Evolutionary conservation across 2,888 invertebrate species (phyloP), one percentile per base, ranked within the genome.

Genomic region (Tetragnatha montana): DNA sequence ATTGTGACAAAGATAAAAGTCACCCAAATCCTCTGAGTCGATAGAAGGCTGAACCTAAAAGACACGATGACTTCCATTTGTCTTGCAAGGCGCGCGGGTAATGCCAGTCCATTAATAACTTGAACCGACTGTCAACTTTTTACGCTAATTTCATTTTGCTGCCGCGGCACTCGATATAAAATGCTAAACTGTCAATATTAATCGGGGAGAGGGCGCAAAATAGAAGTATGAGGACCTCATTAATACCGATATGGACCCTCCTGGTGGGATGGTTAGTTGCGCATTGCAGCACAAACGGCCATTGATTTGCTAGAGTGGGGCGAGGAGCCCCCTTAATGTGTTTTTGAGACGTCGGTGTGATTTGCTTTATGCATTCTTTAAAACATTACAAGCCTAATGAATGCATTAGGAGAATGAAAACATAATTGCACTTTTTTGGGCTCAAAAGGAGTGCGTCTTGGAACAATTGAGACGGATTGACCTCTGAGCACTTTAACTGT

Each of bases 1-100:
- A 88, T 88, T 88, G 83, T 82, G 88, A 88, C 84, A 88, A 78
- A 82, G 88, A 88, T 88, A 88, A 81, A 82, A 88, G 76, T 88
- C 81, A 49, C 51, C 47, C 87, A 87, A 81, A 79, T 88, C 74
- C 88, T 80, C 35, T 21, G 21, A 88, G 88, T 88, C 88, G 88
- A 88, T 88, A 80, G 19, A 88, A 79, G 83, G 68, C 50, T 60
- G 82, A 60, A 71, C 76, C 76, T 81, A 47, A 50, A 78, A 82
- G 73, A 83, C 75, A 49, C 14, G 69, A 75, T 70, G 47, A 51
- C 69, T 68, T 81, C 81, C 76, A 88, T 88, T 88, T 88, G 88
- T 88, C 76, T 88, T 82, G 60, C 76, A 70, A 8, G 74, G 35
- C 47, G 60, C 81, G 75, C 76, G 60, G 68, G 47, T 74, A 88